phyloP scores from a whole-genome alignment of 2,797 vertebrate species.

The Spatula versicolor region DNA sequence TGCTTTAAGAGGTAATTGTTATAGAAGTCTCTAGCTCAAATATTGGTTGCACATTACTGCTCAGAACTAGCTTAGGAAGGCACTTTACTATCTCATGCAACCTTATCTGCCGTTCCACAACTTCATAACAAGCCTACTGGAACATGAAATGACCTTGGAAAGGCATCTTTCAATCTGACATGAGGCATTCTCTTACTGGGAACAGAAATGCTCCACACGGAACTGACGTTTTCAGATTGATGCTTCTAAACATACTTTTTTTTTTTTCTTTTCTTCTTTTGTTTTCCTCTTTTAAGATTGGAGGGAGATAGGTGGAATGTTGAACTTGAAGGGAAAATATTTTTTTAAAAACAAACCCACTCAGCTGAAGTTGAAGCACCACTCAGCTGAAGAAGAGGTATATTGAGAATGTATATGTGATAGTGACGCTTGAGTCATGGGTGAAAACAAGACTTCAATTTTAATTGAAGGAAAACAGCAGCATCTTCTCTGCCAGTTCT shows the following conservation, averaged over 20 bases:
- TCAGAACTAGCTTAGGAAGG: constrained; percentile 66
- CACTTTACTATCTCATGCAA: constrained; percentile 44
- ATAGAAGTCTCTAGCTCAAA: constrained; percentile 26
- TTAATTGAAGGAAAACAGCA: constrained; percentile 26
- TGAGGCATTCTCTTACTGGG: not conserved
- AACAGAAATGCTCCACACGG: not conserved
- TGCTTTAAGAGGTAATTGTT: not conserved
- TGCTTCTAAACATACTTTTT: not conserved
- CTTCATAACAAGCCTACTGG: constrained; percentile 44
- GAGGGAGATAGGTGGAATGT: constrained; percentile 15
- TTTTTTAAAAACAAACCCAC: constrained; percentile 47
- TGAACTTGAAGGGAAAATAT: constrained; percentile 16
- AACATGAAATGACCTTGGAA: constrained; percentile 53
- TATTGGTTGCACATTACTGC: constrained; percentile 56
- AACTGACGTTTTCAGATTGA: constrained; percentile 16
- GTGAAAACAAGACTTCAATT: constrained; percentile 50
- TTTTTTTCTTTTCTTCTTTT: not conserved
- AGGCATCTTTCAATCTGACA: constrained; percentile 49
- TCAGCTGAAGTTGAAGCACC: constrained; percentile 46
- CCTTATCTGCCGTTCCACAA: constrained; percentile 38
- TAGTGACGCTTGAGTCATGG: constrained; percentile 20
- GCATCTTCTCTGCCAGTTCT: constrained; percentile 14
- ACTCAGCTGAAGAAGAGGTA: constrained; percentile 42
- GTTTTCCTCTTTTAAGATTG: not conserved
- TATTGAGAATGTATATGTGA: not conserved